phyloP scores from a whole-genome alignment of 1,140 invertebrate species.

The Lordiphosa mommai region DNA sequence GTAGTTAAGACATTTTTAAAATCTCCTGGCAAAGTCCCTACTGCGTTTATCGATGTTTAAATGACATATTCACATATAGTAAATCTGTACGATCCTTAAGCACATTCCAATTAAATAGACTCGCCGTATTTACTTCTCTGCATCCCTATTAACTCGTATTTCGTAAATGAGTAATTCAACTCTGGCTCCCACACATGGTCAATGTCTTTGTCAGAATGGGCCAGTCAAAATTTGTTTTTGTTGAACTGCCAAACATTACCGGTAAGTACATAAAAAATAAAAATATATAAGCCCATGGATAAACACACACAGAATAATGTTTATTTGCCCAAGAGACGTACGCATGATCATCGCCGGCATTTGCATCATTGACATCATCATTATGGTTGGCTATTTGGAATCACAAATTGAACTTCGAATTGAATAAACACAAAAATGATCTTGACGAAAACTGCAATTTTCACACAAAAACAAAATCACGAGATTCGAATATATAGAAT shows the following conservation, averaged over 20 bases:
- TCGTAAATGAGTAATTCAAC: too few species aligned
- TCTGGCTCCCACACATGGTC: conserved; percentile 41
- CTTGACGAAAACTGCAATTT: conserved; percentile 13
- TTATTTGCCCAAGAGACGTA: conserved; percentile 28
- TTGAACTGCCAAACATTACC: conserved; percentile 23
- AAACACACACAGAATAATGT: conserved; percentile 9
- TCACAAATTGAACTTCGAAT: neutral
- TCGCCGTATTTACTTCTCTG: too few species aligned
- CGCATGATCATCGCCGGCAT: conserved; percentile 21
- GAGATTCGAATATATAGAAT: neutral
- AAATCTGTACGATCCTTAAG: too few species aligned
- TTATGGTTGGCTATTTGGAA: neutral
- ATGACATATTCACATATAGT: too few species aligned
- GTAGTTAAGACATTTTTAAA: too few species aligned
- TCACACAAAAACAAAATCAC: conserved; percentile 1
- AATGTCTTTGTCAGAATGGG: conserved; percentile 39
- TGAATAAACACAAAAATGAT: neutral
- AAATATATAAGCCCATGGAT: neutral
- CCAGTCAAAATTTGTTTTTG: conserved; percentile 31
- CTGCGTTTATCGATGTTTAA: too few species aligned
- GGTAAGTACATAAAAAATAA: conserved; percentile 53
- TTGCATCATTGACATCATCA: neutral
- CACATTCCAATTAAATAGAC: too few species aligned
- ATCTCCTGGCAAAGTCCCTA: too few species aligned
- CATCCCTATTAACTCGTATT: too few species aligned